A percentile compares a stretch with the other conserved stretches of the same genome.
phyloP scores from a whole-genome alignment of 2,888 invertebrate genomes.

The Neoitamus cyanurus region DNA sequence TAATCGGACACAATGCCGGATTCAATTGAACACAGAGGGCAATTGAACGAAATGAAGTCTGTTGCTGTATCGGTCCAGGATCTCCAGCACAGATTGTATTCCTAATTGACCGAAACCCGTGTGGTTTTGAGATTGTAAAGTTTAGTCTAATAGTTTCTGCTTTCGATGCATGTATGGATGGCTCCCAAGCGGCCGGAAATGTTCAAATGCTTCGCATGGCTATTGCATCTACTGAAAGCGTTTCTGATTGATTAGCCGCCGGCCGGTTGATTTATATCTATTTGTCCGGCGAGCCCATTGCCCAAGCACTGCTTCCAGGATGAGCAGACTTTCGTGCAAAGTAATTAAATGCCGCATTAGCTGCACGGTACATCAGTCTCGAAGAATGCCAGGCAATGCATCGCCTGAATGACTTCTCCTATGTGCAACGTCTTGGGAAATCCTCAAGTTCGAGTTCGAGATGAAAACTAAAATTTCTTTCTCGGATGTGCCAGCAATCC shows the following conservation, averaged over 20 bases:
- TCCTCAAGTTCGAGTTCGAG: not conserved
- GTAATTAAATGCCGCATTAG: conserved; percentile 14
- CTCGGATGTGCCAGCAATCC: not conserved
- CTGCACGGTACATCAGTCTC: not conserved
- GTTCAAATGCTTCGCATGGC: not conserved
- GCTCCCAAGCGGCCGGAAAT: not conserved
- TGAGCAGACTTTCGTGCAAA: not conserved
- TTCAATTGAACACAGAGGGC: not conserved
- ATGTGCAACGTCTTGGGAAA: not conserved
- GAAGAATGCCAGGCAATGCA: not conserved
- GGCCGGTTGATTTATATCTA: conserved; percentile 14
- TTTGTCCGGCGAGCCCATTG: not conserved
- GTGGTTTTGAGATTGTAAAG: not conserved
- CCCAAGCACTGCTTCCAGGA: not conserved
- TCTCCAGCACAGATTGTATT: not conserved
- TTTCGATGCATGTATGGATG: not conserved
- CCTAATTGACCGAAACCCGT: not conserved
- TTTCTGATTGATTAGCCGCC: conserved; percentile 20
- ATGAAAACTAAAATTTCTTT: not conserved
- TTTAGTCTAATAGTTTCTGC: not conserved
- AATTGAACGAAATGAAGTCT: not conserved
- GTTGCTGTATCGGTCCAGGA: not conserved
- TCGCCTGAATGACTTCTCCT: not conserved
- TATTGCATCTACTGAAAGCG: not conserved
- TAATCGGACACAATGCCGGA: too few relatives aligned